Percentiles rank a stretch among this genome's conserved stretches.
These are phyloP conservation scores for Trididemnum miniatum DNA, from an alignment of 23 tunicate species.

Conservation along the genomic window DNA sequence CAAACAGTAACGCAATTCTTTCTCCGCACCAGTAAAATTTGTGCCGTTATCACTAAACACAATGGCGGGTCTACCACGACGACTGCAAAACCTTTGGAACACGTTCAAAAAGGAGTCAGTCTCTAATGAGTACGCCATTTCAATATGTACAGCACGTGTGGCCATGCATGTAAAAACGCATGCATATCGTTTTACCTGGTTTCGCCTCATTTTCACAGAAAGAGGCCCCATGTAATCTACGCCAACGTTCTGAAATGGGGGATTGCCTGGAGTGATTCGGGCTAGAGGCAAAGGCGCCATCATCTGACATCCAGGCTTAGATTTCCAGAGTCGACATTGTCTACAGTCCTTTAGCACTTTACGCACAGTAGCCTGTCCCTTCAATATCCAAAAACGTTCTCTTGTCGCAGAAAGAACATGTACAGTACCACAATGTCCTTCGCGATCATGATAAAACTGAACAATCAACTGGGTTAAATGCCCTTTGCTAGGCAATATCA, in stretches of 20 bases:
- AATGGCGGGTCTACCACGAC: slow-evolving; percentile 11
- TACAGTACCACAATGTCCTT: slow-evolving; percentile 38
- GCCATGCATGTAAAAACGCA: slow-evolving; percentile 45
- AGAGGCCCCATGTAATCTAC: slow-evolving; percentile 49
- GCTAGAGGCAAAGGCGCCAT: slow-evolving; percentile 38
- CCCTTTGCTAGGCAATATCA: slow-evolving; percentile 20
- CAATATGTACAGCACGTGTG: slow-evolving; percentile 50
- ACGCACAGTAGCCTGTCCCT: slow-evolving; percentile 32
- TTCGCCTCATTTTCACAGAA: slow-evolving; percentile 28
- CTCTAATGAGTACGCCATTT: slow-evolving; percentile 31
- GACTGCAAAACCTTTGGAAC: slow-evolving; percentile 17
- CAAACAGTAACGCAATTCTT: no score
- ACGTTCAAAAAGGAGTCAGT: slow-evolving; percentile 33
- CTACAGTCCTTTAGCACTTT: neutral
- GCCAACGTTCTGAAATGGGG: slow-evolving; percentile 5
- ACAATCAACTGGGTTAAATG: neutral
- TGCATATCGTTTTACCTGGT: slow-evolving; percentile 27
- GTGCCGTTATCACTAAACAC: slow-evolving; percentile 29
- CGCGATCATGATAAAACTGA: neutral
- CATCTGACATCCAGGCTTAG: slow-evolving; percentile 28
- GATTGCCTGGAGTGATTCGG: slow-evolving; percentile 19
- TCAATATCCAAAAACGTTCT: slow-evolving; percentile 22
- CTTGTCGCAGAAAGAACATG: slow-evolving; percentile 30
- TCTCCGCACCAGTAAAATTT: no score
- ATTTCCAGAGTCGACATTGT: slow-evolving; percentile 22